Conservation (phyloP, 2,113 vertebrate species). For the Axis porcinus region DNA sequence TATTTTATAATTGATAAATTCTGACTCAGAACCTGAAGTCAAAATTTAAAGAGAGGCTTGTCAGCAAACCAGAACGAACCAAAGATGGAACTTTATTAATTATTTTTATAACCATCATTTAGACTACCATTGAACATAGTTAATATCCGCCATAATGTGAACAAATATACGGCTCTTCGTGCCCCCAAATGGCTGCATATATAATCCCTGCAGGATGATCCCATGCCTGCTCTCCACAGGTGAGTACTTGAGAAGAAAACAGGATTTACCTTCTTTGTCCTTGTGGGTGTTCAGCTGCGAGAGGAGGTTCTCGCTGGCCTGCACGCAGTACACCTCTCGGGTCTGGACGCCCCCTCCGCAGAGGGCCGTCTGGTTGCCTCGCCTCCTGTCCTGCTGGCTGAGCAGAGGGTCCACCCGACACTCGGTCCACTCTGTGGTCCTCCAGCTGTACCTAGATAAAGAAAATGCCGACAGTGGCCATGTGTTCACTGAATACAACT, state of each 20-base stretch:
- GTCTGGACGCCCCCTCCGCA: slow-evolving; percentile 95
- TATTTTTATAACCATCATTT: neutral
- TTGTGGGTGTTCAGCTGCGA: slow-evolving; percentile 84
- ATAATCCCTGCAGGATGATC: neutral
- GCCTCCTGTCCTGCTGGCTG: slow-evolving; percentile 93
- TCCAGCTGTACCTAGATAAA: slow-evolving; percentile 89
- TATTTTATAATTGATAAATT: neutral
- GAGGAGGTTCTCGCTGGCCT: slow-evolving; percentile 88
- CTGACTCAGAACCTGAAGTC: neutral
- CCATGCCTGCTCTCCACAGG: neutral
- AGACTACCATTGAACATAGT: neutral
- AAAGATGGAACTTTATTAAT: neutral
- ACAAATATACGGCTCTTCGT: neutral
- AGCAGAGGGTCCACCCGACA: slow-evolving; percentile 93
- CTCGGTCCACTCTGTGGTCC: slow-evolving; percentile 94
- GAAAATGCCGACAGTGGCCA: neutral
- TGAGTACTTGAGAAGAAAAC: neutral
- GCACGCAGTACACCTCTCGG: slow-evolving; percentile 91
- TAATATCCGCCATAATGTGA: neutral
- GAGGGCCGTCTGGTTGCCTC: slow-evolving; percentile 92
- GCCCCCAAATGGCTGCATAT: accelerated
- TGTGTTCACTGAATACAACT: neutral
- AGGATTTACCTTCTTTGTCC: slow-evolving; percentile 89
- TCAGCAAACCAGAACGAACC: neutral
- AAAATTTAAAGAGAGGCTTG: neutral